phyloP scores from a whole-genome alignment of 1,140 invertebrate genomes.

The Agrypnia vestita region DNA sequence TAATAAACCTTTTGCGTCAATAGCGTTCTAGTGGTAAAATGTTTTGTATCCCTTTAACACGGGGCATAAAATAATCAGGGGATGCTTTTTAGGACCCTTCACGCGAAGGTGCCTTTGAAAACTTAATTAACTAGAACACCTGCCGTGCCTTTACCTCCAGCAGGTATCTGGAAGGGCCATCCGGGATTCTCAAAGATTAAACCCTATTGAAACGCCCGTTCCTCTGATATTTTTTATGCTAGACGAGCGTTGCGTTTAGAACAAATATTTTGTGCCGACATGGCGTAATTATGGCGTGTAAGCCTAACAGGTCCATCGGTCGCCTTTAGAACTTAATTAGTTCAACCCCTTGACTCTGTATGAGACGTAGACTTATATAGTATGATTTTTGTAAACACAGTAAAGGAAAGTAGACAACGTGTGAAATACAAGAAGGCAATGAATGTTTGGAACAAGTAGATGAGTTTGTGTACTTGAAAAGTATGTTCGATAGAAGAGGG shows the following conservation, averaged over 20 bases:
- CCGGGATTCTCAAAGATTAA: neutral
- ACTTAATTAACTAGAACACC: conserved; percentile 61
- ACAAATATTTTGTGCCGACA: neutral
- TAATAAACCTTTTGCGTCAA: conserved; percentile 9
- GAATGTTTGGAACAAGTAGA: too few relatives aligned
- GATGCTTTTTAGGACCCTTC: conserved; percentile 53
- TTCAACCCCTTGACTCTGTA: too few relatives aligned
- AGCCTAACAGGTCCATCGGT: too few relatives aligned
- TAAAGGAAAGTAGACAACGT: too few relatives aligned
- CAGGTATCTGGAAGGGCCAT: conserved; percentile 25
- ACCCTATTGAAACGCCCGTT: conserved; percentile 19
- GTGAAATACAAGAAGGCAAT: too few relatives aligned
- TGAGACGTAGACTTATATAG: too few relatives aligned
- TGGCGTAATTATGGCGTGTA: too few relatives aligned
- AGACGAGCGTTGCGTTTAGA: neutral
- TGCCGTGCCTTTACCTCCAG: conserved; percentile 47
- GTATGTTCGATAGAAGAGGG: too few relatives aligned
- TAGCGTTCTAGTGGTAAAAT: neutral
- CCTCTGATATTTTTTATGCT: conserved; percentile 25
- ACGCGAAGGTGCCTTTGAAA: conserved; percentile 59
- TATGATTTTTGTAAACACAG: too few relatives aligned
- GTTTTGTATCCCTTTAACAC: conserved; percentile 33
- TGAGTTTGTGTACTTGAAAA: too few relatives aligned
- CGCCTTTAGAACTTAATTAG: too few relatives aligned
- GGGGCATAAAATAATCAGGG: conserved; percentile 50